Evolutionary conservation across 92 coral and sea anemone genomes (phyloP), one percentile per base, ranked within the genome.

Genomic region (Epizoanthus stellaris): DNA sequence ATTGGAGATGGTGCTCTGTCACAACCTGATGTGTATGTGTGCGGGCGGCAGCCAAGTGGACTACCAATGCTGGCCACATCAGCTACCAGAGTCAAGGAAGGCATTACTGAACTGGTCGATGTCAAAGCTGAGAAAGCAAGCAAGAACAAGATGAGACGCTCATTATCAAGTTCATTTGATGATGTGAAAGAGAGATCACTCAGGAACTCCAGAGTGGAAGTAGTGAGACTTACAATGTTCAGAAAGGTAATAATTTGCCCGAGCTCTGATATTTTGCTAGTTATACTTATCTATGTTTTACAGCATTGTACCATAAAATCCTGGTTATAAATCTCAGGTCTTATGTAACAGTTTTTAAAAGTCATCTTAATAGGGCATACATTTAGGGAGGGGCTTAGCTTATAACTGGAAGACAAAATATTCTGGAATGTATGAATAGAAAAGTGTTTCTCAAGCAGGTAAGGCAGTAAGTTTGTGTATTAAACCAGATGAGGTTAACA

Each of bases 41-140:
- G 99, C 90, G 99, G 99, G 43, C 90, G 98, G 36, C 98, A 92
- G 65, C 99, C 99, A 77, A 94, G 98, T 92, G 98, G 90, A 11
- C 84, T 94, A 87, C 95, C 95, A 7, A 93, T 84, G 63, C 77
- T 94, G 81, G 98, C 98, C 47, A 93, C 95, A 13, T 89, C 98
- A n/a, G 80, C 91, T 74, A 92, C 87, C 80, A 93, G 92, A 70
- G 80, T 88, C 11, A 90, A 90, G 73, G 93, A 87, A 72, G 90
- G 89, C 45, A 34, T 76, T 30, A 80, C 94, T 1, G 49, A 83
- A 59, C 88, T 88, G n/a, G 75, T 73, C 38, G 45, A 83, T 61
- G 73, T 75, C 63, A 77, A 63, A 36, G 82, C 89, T 57, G 95
- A 94, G 2, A 86, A 80, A 57, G 3, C 61, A 77, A 62, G 70